Base-by-base conservation (phyloP, 2,888 invertebrate species). In the Maniola hyperantus region DNA sequence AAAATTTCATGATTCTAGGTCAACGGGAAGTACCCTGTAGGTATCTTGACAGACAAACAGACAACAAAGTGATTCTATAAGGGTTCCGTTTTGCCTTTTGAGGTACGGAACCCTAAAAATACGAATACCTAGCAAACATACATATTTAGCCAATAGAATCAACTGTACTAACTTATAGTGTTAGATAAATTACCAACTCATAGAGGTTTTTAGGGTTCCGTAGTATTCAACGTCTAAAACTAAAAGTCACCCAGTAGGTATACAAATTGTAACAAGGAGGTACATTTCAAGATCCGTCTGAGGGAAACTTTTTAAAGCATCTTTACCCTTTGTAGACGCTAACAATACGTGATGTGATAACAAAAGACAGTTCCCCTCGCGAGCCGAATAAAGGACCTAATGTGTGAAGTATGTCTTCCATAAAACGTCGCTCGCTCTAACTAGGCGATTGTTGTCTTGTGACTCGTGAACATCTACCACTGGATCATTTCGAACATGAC, bases 331-430 rank as follows among this genome's bases (percentile, higher is more conserved):
- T 62, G 62, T 62, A 62, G 62, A 62, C 44, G 44, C 50, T 34
- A 62, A 67, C 66, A 68, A 65, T 69, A 69, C 62, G 69, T 61
- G 69, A 65, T 64, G 64, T 53, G 65, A 61, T 66, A 70, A 71
- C 71, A 72, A 70, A 72, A 66, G 66, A 53, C 60, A 60, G 10
- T 53, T 51, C 59, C 63, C 59, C 66, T 65, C 65, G 66, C 64
- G 20, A 39, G 53, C 65, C 62, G 50, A 64, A 66, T 63, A 59
- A 44, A 50, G 26, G 57, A 48, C 20, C 54, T 64, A 68, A 68
- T 68, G 66, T 44, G 66, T 54, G 39, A 15, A 61, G 61, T 50
- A 61, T 51, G 61, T 61, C 61, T 61, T 61, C 20, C 61, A 50
- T 50, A 61, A 61, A 61, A 50, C 61, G 61, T 20, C 50, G 61